Base-by-base conservation (phyloP, 2,113 vertebrate genomes). In the Eulemur rufifrons region DNA sequence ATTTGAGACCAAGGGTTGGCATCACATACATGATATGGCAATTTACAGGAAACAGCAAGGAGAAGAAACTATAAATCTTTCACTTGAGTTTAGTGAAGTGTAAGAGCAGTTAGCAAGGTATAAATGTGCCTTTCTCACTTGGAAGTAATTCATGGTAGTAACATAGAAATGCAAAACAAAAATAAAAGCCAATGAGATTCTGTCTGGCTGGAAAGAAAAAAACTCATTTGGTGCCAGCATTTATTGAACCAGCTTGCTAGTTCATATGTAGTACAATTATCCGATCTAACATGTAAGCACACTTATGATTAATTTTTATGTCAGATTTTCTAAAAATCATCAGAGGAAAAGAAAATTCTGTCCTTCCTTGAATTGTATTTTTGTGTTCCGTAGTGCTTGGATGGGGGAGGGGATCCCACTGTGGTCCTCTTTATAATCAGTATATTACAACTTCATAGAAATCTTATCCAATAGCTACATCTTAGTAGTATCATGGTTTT, bases 121-220 rank as follows among this genome's bases (percentile, higher is more conserved):
- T 98, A 98, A 95, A 95, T 98, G 68, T 95, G 85, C 96, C 96
- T 98, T 97, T 97, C 96, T 98, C 98, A 96, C 96, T 96, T 97
- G 89, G 96, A 98, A 98, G 97, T 98, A 97, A 98, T 85, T 97
- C 86, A 94, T 29, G 54, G 13, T 89, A 88, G 88, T 87, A 96
- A 92, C 47, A 85, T 34, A 89, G 88, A 96, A 88, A 82, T 82
- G 90, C 95, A 96, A 93, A 96, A 76, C 89, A 96, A 77, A 95
- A 98, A 94, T 92, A 86, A 91, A 97, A 95, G 89, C 74, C 88
- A 78, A 2, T 37, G 77, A 97, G 91, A 73, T 88, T 73, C 50
- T 76, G 50, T 92, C 71, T 93, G 64, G 14, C 71, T 92, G 34
- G 95, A 82, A 17, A 56, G 74, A 81, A 90, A 81, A 85, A 81